phyloP scores from a whole-genome alignment of 1,140 invertebrate genomes.

The Archivesica marissinica region DNA sequence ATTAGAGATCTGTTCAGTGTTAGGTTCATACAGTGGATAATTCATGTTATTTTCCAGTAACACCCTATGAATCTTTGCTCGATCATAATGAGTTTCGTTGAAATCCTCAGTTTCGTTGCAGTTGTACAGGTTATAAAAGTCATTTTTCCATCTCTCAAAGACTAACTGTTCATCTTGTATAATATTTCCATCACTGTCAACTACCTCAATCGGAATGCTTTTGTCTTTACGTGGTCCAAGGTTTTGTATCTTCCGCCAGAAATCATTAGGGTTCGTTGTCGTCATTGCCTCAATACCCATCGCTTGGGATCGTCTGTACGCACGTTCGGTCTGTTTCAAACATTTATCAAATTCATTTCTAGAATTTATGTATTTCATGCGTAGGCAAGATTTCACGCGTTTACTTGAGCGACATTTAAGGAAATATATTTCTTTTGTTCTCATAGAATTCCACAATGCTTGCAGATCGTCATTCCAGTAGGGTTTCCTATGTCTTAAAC shows the following conservation, averaged over 20 bases:
- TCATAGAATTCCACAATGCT: no score
- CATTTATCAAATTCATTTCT: conserved; percentile 21
- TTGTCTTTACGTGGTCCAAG: no score
- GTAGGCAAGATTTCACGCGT: not conserved
- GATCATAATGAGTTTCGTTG: no score
- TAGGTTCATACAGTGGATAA: not conserved
- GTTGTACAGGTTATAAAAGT: conserved; percentile 30
- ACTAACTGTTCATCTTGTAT: not conserved
- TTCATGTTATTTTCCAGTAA: conserved; percentile 1
- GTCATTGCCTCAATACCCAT: conserved; percentile 11
- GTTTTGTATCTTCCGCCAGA: conserved; percentile 2
- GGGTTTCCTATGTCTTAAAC: no score
- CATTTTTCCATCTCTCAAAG: conserved; percentile 24
- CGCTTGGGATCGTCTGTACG: not conserved
- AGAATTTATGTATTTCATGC: not conserved
- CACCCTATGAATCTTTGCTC: not conserved
- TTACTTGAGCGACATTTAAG: not conserved
- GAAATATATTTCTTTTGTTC: not conserved
- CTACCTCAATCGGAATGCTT: not conserved
- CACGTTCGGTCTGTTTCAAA: not conserved
- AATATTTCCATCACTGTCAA: not conserved
- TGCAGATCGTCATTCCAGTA: no score
- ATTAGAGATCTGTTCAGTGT: not conserved
- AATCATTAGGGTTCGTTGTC: conserved; percentile 7
- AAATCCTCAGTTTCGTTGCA: not conserved